Conservation (phyloP, 2,888 invertebrate genomes). For the Ormyrus rosae region DNA sequence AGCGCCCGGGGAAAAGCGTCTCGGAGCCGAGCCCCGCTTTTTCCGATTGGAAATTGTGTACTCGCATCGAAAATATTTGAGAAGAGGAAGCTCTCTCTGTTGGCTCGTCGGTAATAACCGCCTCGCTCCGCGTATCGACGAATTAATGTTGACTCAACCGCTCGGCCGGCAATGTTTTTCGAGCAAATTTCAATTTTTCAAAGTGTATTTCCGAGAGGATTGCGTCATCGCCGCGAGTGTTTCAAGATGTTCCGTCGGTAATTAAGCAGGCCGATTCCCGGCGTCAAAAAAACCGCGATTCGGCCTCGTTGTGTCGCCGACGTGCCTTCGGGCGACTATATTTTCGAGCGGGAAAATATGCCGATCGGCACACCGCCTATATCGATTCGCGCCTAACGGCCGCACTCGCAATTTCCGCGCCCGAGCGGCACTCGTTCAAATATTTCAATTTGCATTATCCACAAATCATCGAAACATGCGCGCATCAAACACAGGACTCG, state of each 20-base stretch:
- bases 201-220: neutral
- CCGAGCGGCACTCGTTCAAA: neutral
- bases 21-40: neutral
- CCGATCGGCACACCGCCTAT: neutral
- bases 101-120: constrained; percentile 30
- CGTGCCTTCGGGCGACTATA: neutral
- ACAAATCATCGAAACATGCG: neutral
- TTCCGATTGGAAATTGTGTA: constrained; percentile 13
- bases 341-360: neutral
- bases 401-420: neutral
- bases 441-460: constrained; percentile 5
- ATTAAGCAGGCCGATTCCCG: too few species aligned
- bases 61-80: constrained; percentile 39
- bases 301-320: too few species aligned
- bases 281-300: too few species aligned
- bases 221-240: neutral
- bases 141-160: constrained; percentile 30
- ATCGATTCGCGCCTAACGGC: neutral
- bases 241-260: too few species aligned
- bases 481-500: neutral
- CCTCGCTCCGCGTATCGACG: neutral
- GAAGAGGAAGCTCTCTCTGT: neutral
- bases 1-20: neutral
- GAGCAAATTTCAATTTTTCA: constrained; percentile 28
- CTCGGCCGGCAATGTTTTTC: neutral